phyloP scores from a whole-genome alignment of 2,113 vertebrate species.

The Tor tambroides region DNA sequence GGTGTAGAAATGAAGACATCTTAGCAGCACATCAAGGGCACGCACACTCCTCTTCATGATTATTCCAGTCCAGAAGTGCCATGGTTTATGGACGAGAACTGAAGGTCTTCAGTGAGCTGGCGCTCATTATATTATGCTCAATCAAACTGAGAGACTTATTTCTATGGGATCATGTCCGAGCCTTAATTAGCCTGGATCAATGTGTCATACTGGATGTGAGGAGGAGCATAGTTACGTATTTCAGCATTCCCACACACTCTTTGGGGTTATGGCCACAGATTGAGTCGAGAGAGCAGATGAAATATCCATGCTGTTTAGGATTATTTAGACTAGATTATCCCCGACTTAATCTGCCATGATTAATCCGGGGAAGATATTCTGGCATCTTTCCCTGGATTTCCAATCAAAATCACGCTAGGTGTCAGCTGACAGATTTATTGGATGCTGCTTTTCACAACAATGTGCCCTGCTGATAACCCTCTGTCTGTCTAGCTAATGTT shows the following conservation, averaged over 20 bases:
- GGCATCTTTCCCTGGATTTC: conserved; percentile 24
- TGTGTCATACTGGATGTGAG: background rate
- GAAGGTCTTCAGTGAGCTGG: background rate
- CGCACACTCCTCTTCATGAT: background rate
- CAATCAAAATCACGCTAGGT: conserved; percentile 24
- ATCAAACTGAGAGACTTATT: background rate
- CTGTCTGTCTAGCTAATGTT: conserved; percentile 16
- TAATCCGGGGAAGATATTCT: conserved; percentile 47
- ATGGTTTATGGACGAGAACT: background rate
- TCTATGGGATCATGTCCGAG: background rate
- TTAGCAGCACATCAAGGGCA: background rate
- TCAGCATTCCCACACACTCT: conserved; percentile 7
- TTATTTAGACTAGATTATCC: conserved; percentile 43
- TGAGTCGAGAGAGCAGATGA: background rate
- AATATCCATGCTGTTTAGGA: conserved; percentile 24
- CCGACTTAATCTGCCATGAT: conserved; percentile 43
- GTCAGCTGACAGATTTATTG: conserved; percentile 19
- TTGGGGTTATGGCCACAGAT: conserved; percentile 6
- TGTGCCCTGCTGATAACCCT: conserved; percentile 29
- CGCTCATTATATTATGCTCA: background rate
- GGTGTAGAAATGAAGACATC: conserved; percentile 1
- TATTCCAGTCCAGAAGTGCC: background rate
- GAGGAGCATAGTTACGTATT: background rate
- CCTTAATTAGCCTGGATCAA: conserved; percentile 12
- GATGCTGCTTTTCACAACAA: background rate